Evolutionary conservation across 2,888 invertebrate species (phyloP), one percentile per base, ranked within the genome.

Genomic region (Abrostola tripartita): DNA sequence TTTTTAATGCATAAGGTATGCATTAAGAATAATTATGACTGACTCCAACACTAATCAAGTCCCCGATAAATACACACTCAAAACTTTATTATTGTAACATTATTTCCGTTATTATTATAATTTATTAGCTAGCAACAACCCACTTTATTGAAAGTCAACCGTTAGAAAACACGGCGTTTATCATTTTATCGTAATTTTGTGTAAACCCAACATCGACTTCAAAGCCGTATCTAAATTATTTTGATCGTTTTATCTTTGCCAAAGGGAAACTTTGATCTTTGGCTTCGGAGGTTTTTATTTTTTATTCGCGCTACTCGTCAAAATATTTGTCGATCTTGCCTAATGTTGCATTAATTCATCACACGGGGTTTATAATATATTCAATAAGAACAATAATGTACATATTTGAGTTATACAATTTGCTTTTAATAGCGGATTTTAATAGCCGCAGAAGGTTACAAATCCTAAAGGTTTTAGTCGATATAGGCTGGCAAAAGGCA

Each of bases 151-250:
- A 51, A 66, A 81, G 76, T 79, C 76, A 79, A 72, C 68, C 64
- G 64, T 60, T 51, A 65, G 61, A 69, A 52, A 71, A 70, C 59
- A 63, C 50, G 54, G 12, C 52, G 57, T 56, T 70, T 68, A 71
- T 56, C 58, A 63, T 65, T 77, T 77, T 65, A 79, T 69, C 60
- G 65, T 77, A 74, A 76, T 73, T 77, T 70, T 76, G 69, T 71
- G 76, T 79, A 72, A 76, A 71, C 73, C 65, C 57, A 59, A 50
- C 62, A 60, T 53, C 54, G 61, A 81, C 77, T 76, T 82, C 81
- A 80, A 80, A 82, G 77, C 67, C 51, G 50, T 53, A 71, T 73
- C 69, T 69, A 78, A 81, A 81, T 80, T 66, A 76, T 82, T 81
- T 78, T 74, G 72, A 75, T 74, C 78, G 69, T 77, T 77, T 80